A percentile compares a stretch with the other conserved stretches of the same genome.
phyloP scores from a whole-genome alignment of 1,140 invertebrate genomes.

The Aporrectodea caliginosa region DNA sequence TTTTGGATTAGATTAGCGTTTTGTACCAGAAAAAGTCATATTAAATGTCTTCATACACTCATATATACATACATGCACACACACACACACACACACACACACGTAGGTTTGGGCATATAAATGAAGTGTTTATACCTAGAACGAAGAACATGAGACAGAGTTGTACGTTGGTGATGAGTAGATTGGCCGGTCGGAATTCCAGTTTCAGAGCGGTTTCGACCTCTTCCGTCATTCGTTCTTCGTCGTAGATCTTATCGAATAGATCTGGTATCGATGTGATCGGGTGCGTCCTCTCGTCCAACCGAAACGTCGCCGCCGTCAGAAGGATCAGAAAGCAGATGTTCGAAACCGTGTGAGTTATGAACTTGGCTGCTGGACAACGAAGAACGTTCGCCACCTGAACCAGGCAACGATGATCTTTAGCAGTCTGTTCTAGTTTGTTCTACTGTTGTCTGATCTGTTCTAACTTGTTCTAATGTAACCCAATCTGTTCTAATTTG shows the following conservation, averaged over 20 bases:
- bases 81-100: background rate
- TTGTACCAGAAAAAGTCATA: no score
- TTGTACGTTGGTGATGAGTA: conserved; percentile 53
- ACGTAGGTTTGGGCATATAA: background rate
- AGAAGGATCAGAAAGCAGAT: conserved; percentile 53
- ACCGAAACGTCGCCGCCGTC: conserved; percentile 53
- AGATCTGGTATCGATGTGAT: conserved; percentile 46
- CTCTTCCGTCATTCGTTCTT: conserved; percentile 44
- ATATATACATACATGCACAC: background rate
- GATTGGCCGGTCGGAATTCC: conserved; percentile 49
- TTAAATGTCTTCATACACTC: no score
- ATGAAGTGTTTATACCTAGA: conserved; percentile 41
- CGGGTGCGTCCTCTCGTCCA: conserved; percentile 46
- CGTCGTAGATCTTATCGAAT: conserved; percentile 36
- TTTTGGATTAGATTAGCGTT: no score
- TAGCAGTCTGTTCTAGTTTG: no score
- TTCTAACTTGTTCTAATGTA: no score
- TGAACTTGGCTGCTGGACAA: conserved; percentile 52
- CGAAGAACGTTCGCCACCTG: conserved; percentile 47
- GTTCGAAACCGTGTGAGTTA: conserved; percentile 49
- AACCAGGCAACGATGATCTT: background rate
- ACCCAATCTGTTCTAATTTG: no score
- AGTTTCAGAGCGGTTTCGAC: conserved; percentile 50
- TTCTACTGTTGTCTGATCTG: no score
- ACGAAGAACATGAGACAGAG: conserved; percentile 56